Evolutionary conservation across 2,888 invertebrate genomes (phyloP).

Genomic region (Fissipunctia ypsillon): DNA sequence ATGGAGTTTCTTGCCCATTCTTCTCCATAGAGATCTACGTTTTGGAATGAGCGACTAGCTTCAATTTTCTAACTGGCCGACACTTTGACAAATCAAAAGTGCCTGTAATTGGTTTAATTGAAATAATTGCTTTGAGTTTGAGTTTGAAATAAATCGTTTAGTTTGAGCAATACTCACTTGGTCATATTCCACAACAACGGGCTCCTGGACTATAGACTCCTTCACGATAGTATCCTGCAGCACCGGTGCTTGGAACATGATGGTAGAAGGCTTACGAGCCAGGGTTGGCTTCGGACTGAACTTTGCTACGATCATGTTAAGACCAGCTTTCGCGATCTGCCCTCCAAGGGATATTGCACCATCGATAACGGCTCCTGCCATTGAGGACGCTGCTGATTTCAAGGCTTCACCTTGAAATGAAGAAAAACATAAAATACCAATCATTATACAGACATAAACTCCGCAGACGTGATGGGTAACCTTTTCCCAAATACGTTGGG

Average conservation of each 20-base stretch:
- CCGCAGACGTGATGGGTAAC: not conserved
- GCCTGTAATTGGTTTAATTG: too few relatives aligned
- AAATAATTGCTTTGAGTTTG: too few relatives aligned
- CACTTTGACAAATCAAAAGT: too few relatives aligned
- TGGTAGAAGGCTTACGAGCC: constrained; percentile 21
- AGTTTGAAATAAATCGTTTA: not conserved
- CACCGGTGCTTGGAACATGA: constrained; percentile 39
- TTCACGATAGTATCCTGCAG: constrained; percentile 12
- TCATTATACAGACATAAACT: not conserved
- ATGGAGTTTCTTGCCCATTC: too few relatives aligned
- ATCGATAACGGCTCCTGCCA: constrained; percentile 30
- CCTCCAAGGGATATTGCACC: constrained; percentile 38
- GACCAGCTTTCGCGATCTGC: constrained; percentile 40
- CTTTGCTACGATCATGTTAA: constrained; percentile 41
- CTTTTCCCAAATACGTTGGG: not conserved
- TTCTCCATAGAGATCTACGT: too few relatives aligned
- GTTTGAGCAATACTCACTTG: constrained; percentile 27
- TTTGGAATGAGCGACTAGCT: too few relatives aligned
- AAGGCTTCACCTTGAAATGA: constrained; percentile 24
- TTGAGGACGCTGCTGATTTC: constrained; percentile 31
- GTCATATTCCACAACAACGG: constrained; percentile 37
- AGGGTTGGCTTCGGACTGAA: constrained; percentile 18
- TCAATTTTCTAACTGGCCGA: too few relatives aligned
- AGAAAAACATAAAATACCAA: not conserved
- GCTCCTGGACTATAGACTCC: constrained; percentile 26